Percentiles rank a stretch among this genome's conserved stretches.
Conservation (phyloP, 2,797 vertebrate genomes). For the Clarias fuscus region DNA sequence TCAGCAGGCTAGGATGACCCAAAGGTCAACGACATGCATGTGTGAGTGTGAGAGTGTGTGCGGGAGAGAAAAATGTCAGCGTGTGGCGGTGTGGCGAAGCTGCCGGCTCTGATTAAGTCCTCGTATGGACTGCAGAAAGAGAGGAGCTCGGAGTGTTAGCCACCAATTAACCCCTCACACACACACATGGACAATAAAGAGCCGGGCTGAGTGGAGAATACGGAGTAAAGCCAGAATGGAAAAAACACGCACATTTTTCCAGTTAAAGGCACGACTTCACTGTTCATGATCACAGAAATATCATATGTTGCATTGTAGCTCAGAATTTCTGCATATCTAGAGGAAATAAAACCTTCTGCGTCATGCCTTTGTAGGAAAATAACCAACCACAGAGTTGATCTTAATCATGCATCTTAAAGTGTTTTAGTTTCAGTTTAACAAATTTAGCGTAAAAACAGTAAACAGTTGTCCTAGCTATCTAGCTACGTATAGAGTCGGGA, state of each 20-base stretch:
- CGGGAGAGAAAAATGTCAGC: background rate
- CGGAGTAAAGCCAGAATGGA: constrained; percentile 4
- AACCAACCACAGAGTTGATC: background rate
- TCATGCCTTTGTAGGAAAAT: background rate
- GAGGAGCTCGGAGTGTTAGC: constrained; percentile 28
- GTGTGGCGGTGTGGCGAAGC: constrained; percentile 16
- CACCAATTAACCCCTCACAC: constrained; percentile 40
- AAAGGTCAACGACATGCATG: constrained; percentile 27
- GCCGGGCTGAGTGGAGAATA: background rate
- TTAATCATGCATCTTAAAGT: background rate
- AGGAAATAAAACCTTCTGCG: background rate
- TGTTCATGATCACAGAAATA: background rate
- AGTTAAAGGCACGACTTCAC: background rate
- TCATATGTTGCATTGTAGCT: background rate
- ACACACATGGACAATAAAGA: constrained; percentile 19
- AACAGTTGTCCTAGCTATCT: background rate
- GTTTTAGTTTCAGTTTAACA: background rate
- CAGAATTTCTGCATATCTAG: background rate
- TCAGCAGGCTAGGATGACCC: constrained; percentile 14
- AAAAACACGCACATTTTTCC: background rate
- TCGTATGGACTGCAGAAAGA: constrained; percentile 44
- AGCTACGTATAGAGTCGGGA: background rate
- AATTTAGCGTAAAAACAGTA: background rate
- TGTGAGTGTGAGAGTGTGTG: background rate
- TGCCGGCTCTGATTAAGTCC: constrained; percentile 51